Conservation (phyloP, 2,888 invertebrate species). For the Steinernema scapterisci region DNA sequence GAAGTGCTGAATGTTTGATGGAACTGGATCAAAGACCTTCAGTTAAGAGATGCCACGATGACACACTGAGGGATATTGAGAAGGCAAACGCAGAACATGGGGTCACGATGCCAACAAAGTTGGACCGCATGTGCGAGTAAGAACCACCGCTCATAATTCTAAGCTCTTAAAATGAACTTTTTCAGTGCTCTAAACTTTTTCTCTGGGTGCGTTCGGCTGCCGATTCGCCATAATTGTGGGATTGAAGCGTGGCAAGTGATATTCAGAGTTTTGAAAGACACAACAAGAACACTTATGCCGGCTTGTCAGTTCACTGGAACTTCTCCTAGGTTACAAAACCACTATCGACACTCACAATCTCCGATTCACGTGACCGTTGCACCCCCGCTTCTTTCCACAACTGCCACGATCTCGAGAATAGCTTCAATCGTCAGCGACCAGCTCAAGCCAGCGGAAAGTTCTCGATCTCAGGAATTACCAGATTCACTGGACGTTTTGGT, state of each 20-base stretch:
- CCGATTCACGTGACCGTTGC: not conserved
- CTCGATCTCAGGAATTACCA: not conserved
- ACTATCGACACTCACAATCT: not conserved
- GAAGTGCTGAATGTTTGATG: slow-evolving; percentile 67
- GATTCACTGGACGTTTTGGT: not conserved
- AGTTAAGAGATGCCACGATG: slow-evolving; percentile 65
- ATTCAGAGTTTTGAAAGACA: slow-evolving; percentile 65
- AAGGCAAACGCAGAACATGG: slow-evolving; percentile 56
- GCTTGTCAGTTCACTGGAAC: slow-evolving; percentile 61
- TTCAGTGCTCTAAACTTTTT: slow-evolving; percentile 66
- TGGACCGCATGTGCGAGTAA: slow-evolving; percentile 65
- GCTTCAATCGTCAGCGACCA: not conserved
- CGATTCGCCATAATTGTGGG: slow-evolving; percentile 60
- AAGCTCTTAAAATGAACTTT: not conserved
- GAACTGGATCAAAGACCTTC: slow-evolving; percentile 61
- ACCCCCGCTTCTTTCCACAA: not conserved
- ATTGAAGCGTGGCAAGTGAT: slow-evolving; percentile 58
- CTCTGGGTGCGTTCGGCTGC: slow-evolving; percentile 59
- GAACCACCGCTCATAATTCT: not conserved
- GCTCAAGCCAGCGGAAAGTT: not conserved
- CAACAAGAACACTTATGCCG: slow-evolving; percentile 67
- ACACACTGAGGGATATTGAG: slow-evolving; percentile 62
- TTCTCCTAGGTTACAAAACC: slow-evolving; percentile 36
- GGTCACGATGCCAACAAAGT: slow-evolving; percentile 56
- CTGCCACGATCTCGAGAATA: not conserved